These are phyloP conservation scores for Drosophila colorata DNA, from an alignment of 2,888 invertebrate genomes.

Conservation along the genomic window DNA sequence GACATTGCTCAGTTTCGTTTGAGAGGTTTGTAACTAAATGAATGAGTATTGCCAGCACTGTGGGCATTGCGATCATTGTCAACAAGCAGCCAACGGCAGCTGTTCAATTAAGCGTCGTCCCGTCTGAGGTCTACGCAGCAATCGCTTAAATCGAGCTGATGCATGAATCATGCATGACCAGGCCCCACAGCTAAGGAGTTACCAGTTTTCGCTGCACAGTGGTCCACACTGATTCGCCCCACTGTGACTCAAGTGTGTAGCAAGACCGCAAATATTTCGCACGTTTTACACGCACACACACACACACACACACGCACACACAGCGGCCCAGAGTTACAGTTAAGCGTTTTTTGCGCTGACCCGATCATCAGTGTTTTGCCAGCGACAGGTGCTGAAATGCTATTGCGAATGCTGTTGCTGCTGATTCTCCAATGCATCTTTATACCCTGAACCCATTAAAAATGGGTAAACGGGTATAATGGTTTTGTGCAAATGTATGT, in stretches of 20 bases:
- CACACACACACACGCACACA: constrained; percentile 6
- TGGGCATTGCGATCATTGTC: constrained; percentile 16
- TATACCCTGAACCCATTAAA: too few relatives aligned
- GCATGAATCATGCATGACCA: constrained; percentile 46
- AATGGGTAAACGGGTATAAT: too few relatives aligned
- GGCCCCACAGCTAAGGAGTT: constrained; percentile 36
- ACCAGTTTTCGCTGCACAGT: constrained; percentile 27
- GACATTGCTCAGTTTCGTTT: constrained; percentile 21
- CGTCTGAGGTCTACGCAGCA: constrained; percentile 27
- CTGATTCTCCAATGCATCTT: constrained; percentile 20
- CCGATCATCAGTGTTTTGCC: constrained; percentile 48
- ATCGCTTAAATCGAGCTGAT: constrained; percentile 35
- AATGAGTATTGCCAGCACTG: constrained; percentile 15
- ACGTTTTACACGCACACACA: constrained; percentile 54
- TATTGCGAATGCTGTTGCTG: constrained; percentile 27
- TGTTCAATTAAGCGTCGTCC: constrained; percentile 52
- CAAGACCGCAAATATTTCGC: constrained; percentile 68
- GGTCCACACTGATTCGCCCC: constrained; percentile 28
- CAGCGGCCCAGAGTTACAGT: constrained; percentile 55
- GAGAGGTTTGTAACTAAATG: constrained; percentile 9
- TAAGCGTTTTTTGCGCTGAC: constrained; percentile 42
- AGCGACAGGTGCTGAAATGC: constrained; percentile 66
- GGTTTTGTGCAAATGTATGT: too few relatives aligned
- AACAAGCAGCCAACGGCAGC: constrained; percentile 24
- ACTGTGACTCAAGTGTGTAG: constrained; percentile 70